phyloP scores from a whole-genome alignment of 2,797 vertebrate species.

The Myotis findleyi region DNA sequence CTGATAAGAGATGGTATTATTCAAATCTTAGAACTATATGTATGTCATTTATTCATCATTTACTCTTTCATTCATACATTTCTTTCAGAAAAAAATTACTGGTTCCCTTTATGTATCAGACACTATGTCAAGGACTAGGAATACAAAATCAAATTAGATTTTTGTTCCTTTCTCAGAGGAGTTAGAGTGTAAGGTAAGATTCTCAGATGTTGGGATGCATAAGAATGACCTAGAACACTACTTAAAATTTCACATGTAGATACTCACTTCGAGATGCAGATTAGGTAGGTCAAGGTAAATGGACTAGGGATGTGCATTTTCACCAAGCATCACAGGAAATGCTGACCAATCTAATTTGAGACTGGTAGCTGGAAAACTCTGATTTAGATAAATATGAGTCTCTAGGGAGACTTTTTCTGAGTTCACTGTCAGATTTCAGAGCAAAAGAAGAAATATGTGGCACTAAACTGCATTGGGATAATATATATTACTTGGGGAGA shows the following conservation, averaged over 20 bases:
- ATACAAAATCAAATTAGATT: not conserved
- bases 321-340: not conserved
- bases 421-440: not conserved
- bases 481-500: not conserved
- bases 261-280: no score
- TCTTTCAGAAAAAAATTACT: not conserved
- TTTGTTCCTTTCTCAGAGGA: not conserved
- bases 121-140: not conserved
- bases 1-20: no score
- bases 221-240: not conserved
- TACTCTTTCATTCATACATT: not conserved
- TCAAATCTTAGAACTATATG: not conserved
- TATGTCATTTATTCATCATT: not conserved
- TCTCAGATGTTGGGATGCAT: not conserved
- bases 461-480: not conserved
- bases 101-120: not conserved
- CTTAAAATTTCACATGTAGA: not conserved
- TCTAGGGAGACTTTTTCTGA: not conserved
- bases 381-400: not conserved
- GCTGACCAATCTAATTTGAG: not conserved
- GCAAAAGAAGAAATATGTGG: not conserved
- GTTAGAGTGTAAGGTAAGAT: not conserved
- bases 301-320: not conserved
- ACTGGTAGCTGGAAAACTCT: not conserved
- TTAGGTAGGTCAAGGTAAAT: not conserved